A percentile compares a stretch with the other conserved stretches of the same genome.
phyloP scores from a whole-genome alignment of 2,888 invertebrate species.

The Dynastes grantii region DNA sequence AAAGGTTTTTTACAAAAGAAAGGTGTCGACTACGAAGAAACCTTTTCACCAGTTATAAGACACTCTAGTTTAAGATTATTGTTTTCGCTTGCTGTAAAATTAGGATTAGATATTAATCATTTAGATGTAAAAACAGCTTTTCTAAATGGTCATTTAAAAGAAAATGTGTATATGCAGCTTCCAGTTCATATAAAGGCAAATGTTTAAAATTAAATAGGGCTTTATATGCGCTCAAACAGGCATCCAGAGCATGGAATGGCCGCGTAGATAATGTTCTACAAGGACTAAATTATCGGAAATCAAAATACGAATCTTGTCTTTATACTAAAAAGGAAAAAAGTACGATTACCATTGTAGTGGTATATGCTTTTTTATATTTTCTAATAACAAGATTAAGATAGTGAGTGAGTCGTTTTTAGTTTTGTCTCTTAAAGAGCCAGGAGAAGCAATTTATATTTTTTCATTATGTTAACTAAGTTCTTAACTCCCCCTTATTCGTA shows the following conservation, averaged over 20 bases:
- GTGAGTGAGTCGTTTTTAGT: no score
- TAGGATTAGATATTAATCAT: slow-evolving; percentile 53
- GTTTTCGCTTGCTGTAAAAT: slow-evolving; percentile 53
- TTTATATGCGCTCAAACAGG: no score
- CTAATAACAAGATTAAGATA: slow-evolving; percentile 50
- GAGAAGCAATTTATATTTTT: no score
- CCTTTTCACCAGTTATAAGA: slow-evolving; percentile 55
- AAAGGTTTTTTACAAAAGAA: slow-evolving; percentile 54
- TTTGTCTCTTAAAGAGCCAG: no score
- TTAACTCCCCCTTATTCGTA: no score
- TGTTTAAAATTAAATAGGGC: no score
- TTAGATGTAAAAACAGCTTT: slow-evolving; percentile 56
- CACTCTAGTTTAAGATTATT: slow-evolving; percentile 41
- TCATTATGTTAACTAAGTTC: no score
- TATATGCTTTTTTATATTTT: slow-evolving; percentile 55
- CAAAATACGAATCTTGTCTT: slow-evolving; percentile 54
- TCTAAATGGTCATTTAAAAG: background rate
- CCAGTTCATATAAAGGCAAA: no score
- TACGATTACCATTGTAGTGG: slow-evolving; percentile 53
- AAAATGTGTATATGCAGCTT: no score
- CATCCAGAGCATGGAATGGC: slow-evolving; percentile 52
- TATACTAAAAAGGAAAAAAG: slow-evolving; percentile 50
- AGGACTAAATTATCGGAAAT: slow-evolving; percentile 53
- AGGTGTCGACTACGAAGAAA: slow-evolving; percentile 44
- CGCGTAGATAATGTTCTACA: slow-evolving; percentile 51